Evolutionary conservation across 2,888 invertebrate genomes (phyloP).

Genomic region (Margaritifera margaritifera): DNA sequence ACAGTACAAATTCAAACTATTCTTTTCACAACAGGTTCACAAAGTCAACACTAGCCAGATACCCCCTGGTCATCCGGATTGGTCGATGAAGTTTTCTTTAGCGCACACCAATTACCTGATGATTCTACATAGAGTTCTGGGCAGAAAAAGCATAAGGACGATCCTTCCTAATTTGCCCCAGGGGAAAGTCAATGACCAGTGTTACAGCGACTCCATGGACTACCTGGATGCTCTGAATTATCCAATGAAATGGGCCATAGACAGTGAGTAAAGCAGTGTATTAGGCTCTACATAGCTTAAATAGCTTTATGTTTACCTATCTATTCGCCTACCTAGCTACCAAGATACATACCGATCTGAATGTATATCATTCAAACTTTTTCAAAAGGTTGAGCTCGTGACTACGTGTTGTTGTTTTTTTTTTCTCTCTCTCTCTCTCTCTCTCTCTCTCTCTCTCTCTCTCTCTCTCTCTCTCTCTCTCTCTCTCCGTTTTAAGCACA

Average conservation of each 20-base stretch:
- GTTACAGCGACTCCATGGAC: slow-evolving; percentile 19
- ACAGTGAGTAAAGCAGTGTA: slow-evolving; percentile 15
- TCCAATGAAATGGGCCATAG: slow-evolving; percentile 26
- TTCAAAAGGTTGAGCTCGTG: neutral
- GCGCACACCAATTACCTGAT: too few relatives aligned
- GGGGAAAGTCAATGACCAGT: slow-evolving; percentile 2
- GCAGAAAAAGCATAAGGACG: too few relatives aligned
- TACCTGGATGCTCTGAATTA: slow-evolving; percentile 11
- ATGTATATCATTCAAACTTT: neutral
- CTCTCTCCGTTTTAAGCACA: neutral
- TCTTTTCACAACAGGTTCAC: too few relatives aligned
- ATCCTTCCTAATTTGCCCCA: neutral
- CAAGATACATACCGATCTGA: too few relatives aligned
- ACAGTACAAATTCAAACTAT: too few relatives aligned
- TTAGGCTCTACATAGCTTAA: too few relatives aligned
- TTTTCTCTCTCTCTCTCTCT: slow-evolving; percentile 7
- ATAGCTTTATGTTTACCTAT: too few relatives aligned
- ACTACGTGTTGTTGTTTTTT: neutral
- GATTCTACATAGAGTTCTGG: too few relatives aligned
- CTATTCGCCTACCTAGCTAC: too few relatives aligned
- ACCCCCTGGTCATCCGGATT: too few relatives aligned
- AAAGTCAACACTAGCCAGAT: too few relatives aligned
- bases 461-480: slow-evolving; percentile 8
- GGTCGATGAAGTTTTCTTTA: too few relatives aligned
- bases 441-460: slow-evolving; percentile 11